A percentile compares a stretch with the other conserved stretches of the same genome.
Evolutionary conservation across 2,113 vertebrate genomes (phyloP).

Genomic region (Cynopterus brachyotis): DNA sequence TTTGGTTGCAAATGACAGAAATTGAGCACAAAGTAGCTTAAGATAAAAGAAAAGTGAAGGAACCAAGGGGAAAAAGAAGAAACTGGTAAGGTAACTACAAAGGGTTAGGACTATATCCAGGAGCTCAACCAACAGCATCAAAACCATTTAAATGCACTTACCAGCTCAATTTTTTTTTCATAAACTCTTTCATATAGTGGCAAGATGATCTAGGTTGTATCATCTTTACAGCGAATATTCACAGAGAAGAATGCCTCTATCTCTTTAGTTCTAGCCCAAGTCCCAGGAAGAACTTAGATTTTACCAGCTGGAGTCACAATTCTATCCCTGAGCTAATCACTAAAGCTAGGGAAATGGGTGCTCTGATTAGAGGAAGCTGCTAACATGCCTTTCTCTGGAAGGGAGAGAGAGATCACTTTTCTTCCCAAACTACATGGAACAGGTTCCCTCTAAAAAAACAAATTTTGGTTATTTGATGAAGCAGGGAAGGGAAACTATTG

Average conservation of each 20-base stretch:
- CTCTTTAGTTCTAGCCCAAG: neutral
- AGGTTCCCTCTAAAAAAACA: neutral
- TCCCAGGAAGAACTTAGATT: neutral
- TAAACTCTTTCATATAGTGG: neutral
- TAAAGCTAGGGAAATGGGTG: neutral
- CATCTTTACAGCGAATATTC: neutral
- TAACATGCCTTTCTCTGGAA: neutral
- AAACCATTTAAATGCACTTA: neutral
- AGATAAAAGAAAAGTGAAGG: neutral
- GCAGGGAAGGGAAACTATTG: neutral
- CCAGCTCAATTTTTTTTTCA: neutral
- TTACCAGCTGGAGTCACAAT: neutral
- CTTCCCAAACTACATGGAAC: neutral
- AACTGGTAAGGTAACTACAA: neutral
- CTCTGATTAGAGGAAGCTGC: neutral
- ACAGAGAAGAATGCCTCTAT: neutral
- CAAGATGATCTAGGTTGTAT: neutral
- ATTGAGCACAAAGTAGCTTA: neutral
- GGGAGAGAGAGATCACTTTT: neutral
- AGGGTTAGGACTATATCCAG: neutral
- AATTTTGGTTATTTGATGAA: neutral
- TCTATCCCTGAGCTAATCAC: neutral
- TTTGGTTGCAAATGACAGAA: neutral
- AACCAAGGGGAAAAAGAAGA: neutral
- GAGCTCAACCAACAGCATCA: neutral